Evolutionary conservation across 2,888 invertebrate species (phyloP), one percentile per base, ranked within the genome.

Genomic region (Sericinus montela): DNA sequence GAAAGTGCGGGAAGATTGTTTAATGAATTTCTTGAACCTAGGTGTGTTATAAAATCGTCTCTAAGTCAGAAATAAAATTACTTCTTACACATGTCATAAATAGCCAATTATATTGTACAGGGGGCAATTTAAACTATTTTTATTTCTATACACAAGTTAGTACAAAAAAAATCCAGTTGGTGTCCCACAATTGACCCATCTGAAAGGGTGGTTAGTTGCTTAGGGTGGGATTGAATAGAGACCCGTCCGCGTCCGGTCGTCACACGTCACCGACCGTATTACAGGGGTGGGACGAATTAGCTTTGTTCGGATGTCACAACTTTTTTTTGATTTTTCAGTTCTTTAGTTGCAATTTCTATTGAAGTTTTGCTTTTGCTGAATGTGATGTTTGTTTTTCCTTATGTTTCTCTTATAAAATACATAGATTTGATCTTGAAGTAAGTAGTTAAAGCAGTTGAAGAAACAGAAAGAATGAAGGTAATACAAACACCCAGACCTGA

Each of bases 201-300:
- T 51, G 55, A 58, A 63, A 60, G 67, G 67, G 59, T 49, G 46
- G 45, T 48, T 48, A 51, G 47, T 45, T 46, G 59, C 57, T 58
- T 43, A 50, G 53, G 40, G 44, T 40, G 45, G 36, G 54, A 48
- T 39, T 47, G 42, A 50, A 48, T 43, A 30, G 55, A 53, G 58
- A 55, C 57, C 62, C 53, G 59, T 58, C 60, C 58, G 6, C 53
- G 52, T 51, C 52, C 56, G 58, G 53, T 59, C 58, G 62, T 59
- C 58, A 54, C 67, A 68, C 69, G 59, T 64, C 71, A 63, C 57
- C 64, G 56, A 60, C 58, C 65, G 45, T 61, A 63, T 63, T 67
- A 67, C 57, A 58, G 62, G 67, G 65, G 62, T 52, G 55, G 51
- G 55, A 60, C 63, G 62, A 53, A 53, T 55, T 56, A 52, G 45